These are phyloP conservation scores for Ditylenchus weischeri DNA, from an alignment of 2,888 invertebrate species.

Conservation along the genomic window DNA sequence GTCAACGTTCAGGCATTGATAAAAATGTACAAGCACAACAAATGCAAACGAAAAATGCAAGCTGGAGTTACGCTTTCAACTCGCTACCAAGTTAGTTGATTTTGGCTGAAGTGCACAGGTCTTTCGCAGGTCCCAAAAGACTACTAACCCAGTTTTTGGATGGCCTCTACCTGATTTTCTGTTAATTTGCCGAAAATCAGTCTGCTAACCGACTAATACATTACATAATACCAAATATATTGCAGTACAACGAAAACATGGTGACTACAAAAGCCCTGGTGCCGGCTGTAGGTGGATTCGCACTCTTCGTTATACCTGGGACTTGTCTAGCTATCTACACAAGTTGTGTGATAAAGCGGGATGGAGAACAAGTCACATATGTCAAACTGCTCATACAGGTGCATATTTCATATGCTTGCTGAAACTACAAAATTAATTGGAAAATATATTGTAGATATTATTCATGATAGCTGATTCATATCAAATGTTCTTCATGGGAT, in stretches of 20 bases:
- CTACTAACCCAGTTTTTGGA: background rate
- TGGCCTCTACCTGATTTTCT: no score
- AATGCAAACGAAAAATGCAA: no score
- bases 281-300: background rate
- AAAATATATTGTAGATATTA: background rate
- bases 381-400: background rate
- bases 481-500: background rate
- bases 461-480: background rate
- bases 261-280: background rate
- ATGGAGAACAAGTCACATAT: background rate
- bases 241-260: constrained; percentile 5
- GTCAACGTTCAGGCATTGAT: no score
- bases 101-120: background rate
- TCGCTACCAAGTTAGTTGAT: no score
- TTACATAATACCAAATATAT: no score
- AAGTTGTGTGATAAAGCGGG: background rate
- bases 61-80: no score
- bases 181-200: no score
- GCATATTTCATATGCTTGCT: background rate
- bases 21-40: no score
- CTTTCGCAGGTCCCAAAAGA: background rate
- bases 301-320: background rate
- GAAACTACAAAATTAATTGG: background rate
- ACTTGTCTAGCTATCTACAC: background rate
- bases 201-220: no score